These are phyloP conservation scores for Sebastes itinus DNA, from an alignment of 2,797 vertebrate species.

Conservation along the genomic window DNA sequence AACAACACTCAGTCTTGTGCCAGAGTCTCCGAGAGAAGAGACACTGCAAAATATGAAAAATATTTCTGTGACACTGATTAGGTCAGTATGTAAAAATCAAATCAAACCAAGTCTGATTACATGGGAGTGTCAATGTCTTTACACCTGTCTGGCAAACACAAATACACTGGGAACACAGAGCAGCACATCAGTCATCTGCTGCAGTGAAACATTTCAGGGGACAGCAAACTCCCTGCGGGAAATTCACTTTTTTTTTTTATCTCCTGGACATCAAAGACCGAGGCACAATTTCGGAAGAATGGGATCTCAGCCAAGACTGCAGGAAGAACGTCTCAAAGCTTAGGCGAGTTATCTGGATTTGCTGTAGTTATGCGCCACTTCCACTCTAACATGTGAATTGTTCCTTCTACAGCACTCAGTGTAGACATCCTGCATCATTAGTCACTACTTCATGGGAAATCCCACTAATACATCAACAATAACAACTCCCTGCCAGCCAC, in stretches of 20 bases:
- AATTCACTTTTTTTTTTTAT: conserved; percentile 54
- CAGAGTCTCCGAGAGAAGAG: not conserved
- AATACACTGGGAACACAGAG: not conserved
- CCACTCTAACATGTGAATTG: conserved; percentile 27
- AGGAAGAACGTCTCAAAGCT: conserved; percentile 45
- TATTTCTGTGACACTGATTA: not conserved
- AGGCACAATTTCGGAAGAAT: conserved; percentile 24
- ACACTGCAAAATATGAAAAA: not conserved
- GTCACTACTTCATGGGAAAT: conserved; percentile 54
- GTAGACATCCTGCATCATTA: conserved; percentile 35
- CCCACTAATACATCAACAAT: conserved; percentile 14
- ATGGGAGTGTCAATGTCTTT: not conserved
- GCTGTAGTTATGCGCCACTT: conserved; percentile 43
- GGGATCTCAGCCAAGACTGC: conserved; percentile 50
- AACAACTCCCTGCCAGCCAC: conserved; percentile 15
- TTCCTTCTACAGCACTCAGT: not conserved
- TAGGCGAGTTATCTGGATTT: conserved; percentile 51
- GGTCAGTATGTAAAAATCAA: not conserved
- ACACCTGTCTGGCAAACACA: not conserved
- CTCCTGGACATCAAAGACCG: conserved; percentile 62
- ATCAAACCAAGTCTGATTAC: not conserved
- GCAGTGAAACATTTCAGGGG: not conserved
- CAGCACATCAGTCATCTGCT: conserved; percentile 3
- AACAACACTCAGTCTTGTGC: conserved; percentile 4
- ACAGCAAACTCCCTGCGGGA: conserved; percentile 27